phyloP scores from a whole-genome alignment of 2,797 vertebrate genomes.

The Uromys caudimaculatus region DNA sequence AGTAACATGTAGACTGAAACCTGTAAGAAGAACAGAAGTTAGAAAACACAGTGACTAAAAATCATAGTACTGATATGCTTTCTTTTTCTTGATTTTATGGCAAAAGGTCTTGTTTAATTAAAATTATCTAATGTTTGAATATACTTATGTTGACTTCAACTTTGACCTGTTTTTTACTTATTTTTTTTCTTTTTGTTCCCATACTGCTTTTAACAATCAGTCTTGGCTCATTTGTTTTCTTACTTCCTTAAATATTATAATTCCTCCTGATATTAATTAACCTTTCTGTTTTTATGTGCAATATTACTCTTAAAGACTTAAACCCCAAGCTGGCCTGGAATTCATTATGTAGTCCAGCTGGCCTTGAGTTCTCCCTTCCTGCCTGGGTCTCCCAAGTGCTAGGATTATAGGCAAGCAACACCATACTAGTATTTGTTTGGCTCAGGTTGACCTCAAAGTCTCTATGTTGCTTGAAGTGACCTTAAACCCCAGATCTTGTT shows the following conservation, averaged over 20 bases:
- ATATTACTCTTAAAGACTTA: constrained; percentile 38
- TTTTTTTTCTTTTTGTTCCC: constrained; percentile 7
- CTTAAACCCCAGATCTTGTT: not conserved
- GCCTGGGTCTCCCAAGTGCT: not conserved
- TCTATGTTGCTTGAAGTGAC: not conserved
- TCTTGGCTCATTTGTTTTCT: not conserved
- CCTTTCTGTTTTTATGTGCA: constrained; percentile 16
- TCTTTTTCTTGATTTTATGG: constrained; percentile 52
- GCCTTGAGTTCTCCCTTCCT: not conserved
- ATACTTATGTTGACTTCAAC: not conserved
- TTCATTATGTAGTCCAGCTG: not conserved
- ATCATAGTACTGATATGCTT: constrained; percentile 40
- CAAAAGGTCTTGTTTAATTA: constrained; percentile 49
- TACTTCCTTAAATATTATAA: constrained; percentile 37
- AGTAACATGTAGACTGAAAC: constrained; percentile 73
- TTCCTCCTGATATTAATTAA: not conserved
- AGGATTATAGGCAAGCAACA: not conserved
- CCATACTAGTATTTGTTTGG: not conserved
- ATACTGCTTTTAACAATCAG: not conserved
- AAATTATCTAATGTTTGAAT: constrained; percentile 18
- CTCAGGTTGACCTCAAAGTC: not conserved
- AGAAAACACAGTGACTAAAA: constrained; percentile 73
- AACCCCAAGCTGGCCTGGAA: not conserved
- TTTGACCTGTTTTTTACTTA: not conserved
- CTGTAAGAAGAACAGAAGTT: constrained; percentile 76